A percentile compares a stretch with the other conserved stretches of the same genome.
phyloP scores from a whole-genome alignment of 1,140 invertebrate genomes.

The Holcopasites calliopsidis region DNA sequence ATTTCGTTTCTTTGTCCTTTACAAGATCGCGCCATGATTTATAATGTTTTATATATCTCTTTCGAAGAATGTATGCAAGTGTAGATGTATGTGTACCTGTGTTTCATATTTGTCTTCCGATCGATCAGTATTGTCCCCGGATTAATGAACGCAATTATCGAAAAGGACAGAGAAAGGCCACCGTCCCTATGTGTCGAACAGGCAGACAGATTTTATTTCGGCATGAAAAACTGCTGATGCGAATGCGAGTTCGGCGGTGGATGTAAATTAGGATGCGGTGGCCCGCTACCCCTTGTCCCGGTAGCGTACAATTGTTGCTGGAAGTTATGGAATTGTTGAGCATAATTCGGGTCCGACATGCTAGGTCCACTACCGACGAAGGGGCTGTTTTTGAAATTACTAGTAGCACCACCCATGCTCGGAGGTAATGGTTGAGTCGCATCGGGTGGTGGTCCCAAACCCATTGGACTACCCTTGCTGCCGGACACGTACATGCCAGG shows the following conservation, averaged over 20 bases:
- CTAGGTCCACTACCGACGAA: constrained; percentile 91
- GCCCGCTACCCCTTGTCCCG: constrained; percentile 84
- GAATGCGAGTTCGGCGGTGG: constrained; percentile 75
- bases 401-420: constrained; percentile 86
- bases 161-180: constrained; percentile 58
- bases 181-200: constrained; percentile 31
- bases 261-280: constrained; percentile 74
- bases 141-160: constrained; percentile 41
- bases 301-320: constrained; percentile 96
- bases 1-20: constrained; percentile 42
- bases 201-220: constrained; percentile 72
- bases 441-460: constrained; percentile 80
- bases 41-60: constrained; percentile 49
- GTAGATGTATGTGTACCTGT: neutral
- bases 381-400: constrained; percentile 88
- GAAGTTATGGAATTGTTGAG: constrained; percentile 96
- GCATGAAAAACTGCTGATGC: constrained; percentile 81
- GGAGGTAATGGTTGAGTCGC: constrained; percentile 88
- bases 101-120: neutral
- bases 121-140: constrained; percentile 25
- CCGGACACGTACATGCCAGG: constrained; percentile 80
- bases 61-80: neutral
- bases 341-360: constrained; percentile 94
- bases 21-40: constrained; percentile 33
- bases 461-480: constrained; percentile 79